Evolutionary conservation across 64 coral and sea anemone genomes (phyloP), one percentile per base, ranked within the genome.

Genomic region (Pocillopora damicornis): DNA sequence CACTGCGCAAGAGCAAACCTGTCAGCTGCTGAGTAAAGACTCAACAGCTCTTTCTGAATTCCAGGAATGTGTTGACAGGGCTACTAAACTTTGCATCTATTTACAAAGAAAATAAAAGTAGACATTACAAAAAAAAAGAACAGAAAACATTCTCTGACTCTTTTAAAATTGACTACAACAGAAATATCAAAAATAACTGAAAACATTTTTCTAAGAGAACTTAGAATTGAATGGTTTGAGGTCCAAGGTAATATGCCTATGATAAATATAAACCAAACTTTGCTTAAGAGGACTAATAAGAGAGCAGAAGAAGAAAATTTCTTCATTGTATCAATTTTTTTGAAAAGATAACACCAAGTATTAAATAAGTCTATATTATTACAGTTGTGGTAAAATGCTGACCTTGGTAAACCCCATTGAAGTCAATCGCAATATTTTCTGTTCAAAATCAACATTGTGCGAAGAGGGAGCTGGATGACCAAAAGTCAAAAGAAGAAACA

Each of bases 351-450:
- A 22, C 59, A 60, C 14, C 15, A 82, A 25, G 6, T 18, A 82
- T 30, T 35, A 30, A 51, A 72, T 1, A 85, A 26, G 68, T 60
- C 61, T 16, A 74, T 23, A 56, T 16, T 15, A 86, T 7, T 51
- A 7, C 7, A 51, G 42, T 51, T 51, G 42, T 51, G n/a, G 8
- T 2, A 18, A 25, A 37, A 36, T 20, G 42, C 71, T 4, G 20
- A 98, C 95, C 95, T 94, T 90, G 73, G 68, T 76, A 73, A 98
- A 98, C 57, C 95, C 95, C 95, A 98, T 98, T 75, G 94, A 93
- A 81, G 91, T 91, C 2, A 98, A 73, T 59, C 94, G 75, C 60
- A n/a, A 89, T 16, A 98, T 94, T 76, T 98, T 98, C 37, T 83
- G 80, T 65, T 89, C 92, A 92, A 89, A 98, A 42, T 94, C 95